Percentiles rank a stretch among this genome's conserved stretches.
These are phyloP conservation scores for Cherax destructor DNA, from an alignment of 1,140 invertebrate genomes.

Conservation along the genomic window DNA sequence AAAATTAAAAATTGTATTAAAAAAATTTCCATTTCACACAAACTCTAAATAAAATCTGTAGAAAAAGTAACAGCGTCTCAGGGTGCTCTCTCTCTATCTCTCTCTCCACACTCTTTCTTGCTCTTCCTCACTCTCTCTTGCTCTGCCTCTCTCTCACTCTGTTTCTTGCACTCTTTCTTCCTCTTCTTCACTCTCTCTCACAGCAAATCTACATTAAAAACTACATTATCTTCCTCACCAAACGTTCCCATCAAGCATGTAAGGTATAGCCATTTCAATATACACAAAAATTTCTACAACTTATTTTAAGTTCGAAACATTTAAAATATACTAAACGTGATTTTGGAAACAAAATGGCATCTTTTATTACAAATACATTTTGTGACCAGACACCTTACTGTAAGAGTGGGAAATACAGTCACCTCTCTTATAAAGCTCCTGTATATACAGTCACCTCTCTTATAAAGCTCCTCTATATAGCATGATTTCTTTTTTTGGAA, in stretches of 20 bases:
- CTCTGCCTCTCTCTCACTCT: no score
- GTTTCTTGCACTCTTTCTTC: no score
- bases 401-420: not conserved
- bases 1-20: conserved; percentile 30
- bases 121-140: no score
- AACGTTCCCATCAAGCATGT: conserved; percentile 15
- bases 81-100: conserved; percentile 48
- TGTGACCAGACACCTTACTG: not conserved
- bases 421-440: no score
- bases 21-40: conserved; percentile 26
- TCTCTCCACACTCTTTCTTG: conserved; percentile 26
- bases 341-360: not conserved
- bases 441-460: no score
- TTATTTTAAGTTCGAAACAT: not conserved
- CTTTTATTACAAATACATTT: not conserved
- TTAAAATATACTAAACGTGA: not conserved
- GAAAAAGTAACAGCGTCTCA: conserved; percentile 46
- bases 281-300: conserved; percentile 4
- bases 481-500: no score
- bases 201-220: conserved; percentile 49
- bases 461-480: no score
- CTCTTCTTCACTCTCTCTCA: no score
- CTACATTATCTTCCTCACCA: conserved; percentile 38
- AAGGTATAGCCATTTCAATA: not conserved
- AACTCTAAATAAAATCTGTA: conserved; percentile 66